Evolutionary conservation across 2,113 vertebrate species (phyloP).

Genomic region (Nothobranchius kuhntae): DNA sequence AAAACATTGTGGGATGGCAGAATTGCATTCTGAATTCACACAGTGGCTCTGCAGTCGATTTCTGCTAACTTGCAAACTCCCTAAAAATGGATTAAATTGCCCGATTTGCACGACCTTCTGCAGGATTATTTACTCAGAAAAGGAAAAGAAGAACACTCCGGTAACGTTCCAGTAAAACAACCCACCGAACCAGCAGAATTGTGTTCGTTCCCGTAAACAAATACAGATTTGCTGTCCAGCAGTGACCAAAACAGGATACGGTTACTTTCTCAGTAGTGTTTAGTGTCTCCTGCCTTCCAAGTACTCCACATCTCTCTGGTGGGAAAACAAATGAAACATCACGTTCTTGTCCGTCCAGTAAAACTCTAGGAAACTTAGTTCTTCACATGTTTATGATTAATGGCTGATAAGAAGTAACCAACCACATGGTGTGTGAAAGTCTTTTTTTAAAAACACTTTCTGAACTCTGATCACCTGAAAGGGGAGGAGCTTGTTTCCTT

Average conservation of each 20-base stretch:
- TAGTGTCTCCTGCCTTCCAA: conserved; percentile 49
- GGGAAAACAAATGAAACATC: conserved; percentile 12
- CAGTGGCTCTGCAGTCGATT: conserved; percentile 2
- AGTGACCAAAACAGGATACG: conserved; percentile 35
- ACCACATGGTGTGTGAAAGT: background rate
- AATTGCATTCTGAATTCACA: conserved; percentile 18
- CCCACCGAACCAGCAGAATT: conserved; percentile 15
- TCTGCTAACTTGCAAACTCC: background rate
- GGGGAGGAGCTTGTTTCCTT: too few relatives aligned
- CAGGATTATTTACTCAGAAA: background rate
- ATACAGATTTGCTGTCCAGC: conserved; percentile 24
- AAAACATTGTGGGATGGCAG: conserved; percentile 13
- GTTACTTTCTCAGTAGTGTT: conserved; percentile 60
- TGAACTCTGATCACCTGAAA: background rate
- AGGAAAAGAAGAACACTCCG: conserved; percentile 12
- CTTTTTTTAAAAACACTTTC: background rate
- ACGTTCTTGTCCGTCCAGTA: conserved; percentile 24
- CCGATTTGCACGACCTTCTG: conserved; percentile 6
- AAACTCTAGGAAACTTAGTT: background rate
- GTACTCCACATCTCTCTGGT: conserved; percentile 19
- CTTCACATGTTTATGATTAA: conserved; percentile 8
- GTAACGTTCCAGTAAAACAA: conserved; percentile 15
- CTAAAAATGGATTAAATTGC: conserved; percentile 1
- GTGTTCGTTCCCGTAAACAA: conserved; percentile 52
- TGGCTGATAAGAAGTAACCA: background rate